phyloP scores from a whole-genome alignment of 1,140 invertebrate genomes.

The Panonychus citri region DNA sequence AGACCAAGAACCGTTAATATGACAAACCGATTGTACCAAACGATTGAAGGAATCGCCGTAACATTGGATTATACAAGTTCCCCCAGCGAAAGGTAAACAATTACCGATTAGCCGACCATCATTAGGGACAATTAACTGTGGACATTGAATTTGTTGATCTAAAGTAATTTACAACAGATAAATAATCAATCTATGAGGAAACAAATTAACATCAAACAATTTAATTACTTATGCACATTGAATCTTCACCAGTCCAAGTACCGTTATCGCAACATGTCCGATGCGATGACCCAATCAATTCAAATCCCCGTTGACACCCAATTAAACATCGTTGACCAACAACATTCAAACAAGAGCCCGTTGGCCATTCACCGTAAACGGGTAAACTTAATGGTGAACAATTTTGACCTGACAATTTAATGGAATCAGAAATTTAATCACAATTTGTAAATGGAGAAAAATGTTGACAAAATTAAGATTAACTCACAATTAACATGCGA shows the following conservation, averaged over 20 bases:
- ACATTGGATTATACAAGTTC: neutral
- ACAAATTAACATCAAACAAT: neutral
- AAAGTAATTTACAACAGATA: neutral
- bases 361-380: neutral
- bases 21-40: neutral
- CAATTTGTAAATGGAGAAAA: no score
- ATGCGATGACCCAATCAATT: slow-evolving; percentile 5
- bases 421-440: neutral
- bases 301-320: slow-evolving; percentile 5
- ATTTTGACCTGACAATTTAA: neutral
- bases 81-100: neutral
- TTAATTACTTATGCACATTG: slow-evolving; percentile 8
- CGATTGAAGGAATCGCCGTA: no score
- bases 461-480: no score
- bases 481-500: no score
- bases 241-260: slow-evolving; percentile 3
- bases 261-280: slow-evolving; percentile 8
- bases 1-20: neutral
- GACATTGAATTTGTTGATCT: neutral
- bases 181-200: neutral
- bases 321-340: slow-evolving; percentile 1
- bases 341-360: neutral
- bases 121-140: neutral
- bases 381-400: neutral
- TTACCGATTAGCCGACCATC: neutral